Conservation (phyloP, 2,888 invertebrate genomes). For the Mesorhabditis spiculigera region DNA sequence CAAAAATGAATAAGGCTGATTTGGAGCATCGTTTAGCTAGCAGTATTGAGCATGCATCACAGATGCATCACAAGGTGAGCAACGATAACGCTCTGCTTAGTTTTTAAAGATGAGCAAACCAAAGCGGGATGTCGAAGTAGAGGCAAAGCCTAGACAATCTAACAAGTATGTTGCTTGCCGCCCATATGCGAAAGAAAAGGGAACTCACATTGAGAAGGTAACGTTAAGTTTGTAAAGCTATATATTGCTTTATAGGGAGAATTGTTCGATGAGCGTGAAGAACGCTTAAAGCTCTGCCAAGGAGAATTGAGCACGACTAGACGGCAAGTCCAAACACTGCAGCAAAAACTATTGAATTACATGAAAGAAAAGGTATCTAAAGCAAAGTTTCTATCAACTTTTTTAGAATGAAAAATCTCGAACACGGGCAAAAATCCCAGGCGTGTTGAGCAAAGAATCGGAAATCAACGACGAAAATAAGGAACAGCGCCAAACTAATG, state of each 20-base stretch:
- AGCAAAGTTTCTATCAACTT: slow-evolving; percentile 13
- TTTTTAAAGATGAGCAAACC: slow-evolving; percentile 35
- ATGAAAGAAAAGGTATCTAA: slow-evolving; percentile 20
- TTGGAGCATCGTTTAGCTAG: slow-evolving; percentile 45
- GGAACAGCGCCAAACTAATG: too few relatives aligned
- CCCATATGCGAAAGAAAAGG: slow-evolving; percentile 40
- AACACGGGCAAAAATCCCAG: slow-evolving; percentile 4
- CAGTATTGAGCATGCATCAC: slow-evolving; percentile 47
- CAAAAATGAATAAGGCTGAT: slow-evolving; percentile 44
- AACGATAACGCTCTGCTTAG: not conserved
- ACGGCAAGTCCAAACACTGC: slow-evolving; percentile 49
- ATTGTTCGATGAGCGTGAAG: slow-evolving; percentile 47
- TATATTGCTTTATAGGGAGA: slow-evolving; percentile 30
- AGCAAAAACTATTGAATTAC: slow-evolving; percentile 40
- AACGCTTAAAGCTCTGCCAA: slow-evolving; percentile 37
- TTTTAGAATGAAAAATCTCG: slow-evolving; percentile 8
- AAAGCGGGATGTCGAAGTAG: slow-evolving; percentile 47
- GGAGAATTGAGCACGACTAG: slow-evolving; percentile 44
- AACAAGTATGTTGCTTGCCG: slow-evolving; percentile 56
- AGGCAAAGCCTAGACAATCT: slow-evolving; percentile 44
- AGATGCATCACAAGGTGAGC: slow-evolving; percentile 22
- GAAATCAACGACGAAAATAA: not conserved
- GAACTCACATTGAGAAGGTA: slow-evolving; percentile 44
- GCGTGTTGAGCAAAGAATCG: slow-evolving; percentile 8
- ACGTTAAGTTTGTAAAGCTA: not conserved